These are phyloP conservation scores for Prochilodus magdalenae DNA, from an alignment of 2,113 vertebrate species.

Conservation along the genomic window DNA sequence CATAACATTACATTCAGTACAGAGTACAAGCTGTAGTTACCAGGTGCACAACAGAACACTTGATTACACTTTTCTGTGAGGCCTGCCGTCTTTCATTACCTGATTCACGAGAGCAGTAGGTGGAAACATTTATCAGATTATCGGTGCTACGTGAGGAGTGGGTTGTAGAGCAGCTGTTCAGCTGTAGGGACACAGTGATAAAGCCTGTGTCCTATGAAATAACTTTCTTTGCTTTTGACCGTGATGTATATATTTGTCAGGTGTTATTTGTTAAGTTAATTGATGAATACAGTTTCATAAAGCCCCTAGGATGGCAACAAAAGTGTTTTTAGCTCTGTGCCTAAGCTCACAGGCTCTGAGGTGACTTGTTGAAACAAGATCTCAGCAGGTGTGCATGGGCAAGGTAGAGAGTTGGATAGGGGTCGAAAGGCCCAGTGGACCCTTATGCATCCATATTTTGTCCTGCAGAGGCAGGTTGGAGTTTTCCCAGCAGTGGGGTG, in stretches of 20 bases:
- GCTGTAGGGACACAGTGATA: background rate
- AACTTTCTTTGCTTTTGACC: background rate
- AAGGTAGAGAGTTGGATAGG: background rate
- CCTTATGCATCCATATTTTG: background rate
- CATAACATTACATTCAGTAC: background rate
- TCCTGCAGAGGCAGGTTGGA: background rate
- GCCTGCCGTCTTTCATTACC: background rate
- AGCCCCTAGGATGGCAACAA: background rate
- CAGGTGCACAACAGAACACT: background rate
- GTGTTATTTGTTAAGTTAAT: background rate
- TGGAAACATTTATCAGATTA: background rate
- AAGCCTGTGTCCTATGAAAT: background rate
- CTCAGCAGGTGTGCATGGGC: background rate
- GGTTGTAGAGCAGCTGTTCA: background rate
- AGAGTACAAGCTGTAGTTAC: background rate
- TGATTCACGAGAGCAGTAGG: background rate
- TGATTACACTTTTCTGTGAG: background rate
- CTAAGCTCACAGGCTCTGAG: background rate
- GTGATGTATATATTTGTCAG: background rate
- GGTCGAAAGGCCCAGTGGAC: background rate
- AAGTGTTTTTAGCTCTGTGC: background rate
- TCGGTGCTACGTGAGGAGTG: background rate
- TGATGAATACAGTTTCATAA: background rate
- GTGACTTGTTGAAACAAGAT: background rate
- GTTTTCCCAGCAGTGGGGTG: slow-evolving; percentile 41